Evolutionary conservation across 2,888 invertebrate genomes (phyloP).

Genomic region (Cancer borealis): DNA sequence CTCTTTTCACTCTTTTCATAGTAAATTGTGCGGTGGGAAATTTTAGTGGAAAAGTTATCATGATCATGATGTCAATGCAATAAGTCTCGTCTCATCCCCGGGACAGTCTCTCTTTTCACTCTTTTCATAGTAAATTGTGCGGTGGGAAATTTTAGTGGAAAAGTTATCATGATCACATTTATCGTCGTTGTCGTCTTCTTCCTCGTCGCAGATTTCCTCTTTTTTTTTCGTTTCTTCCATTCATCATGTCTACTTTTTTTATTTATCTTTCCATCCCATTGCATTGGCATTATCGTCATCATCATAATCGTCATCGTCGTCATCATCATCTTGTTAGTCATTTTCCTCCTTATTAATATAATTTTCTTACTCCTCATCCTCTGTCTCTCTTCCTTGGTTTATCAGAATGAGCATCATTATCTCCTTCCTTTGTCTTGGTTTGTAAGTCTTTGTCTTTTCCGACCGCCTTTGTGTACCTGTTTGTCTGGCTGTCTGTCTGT

Average conservation of each 20-base stretch:
- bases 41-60: not conserved
- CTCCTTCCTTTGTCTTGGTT: not conserved
- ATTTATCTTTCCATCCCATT: not conserved
- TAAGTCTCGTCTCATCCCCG: not conserved
- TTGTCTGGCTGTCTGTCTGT: not conserved
- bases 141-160: not conserved
- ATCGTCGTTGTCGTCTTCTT: not conserved
- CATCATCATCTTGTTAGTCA: not conserved
- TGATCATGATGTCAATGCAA: no score
- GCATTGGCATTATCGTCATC: not conserved
- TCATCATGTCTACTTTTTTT: no score
- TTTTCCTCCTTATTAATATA: not conserved
- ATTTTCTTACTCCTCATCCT: no score
- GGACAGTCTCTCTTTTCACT: slow-evolving; percentile 6
- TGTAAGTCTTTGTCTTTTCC: not conserved
- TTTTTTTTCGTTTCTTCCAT: not conserved
- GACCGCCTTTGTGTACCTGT: not conserved
- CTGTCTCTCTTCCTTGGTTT: not conserved
- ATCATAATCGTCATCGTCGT: not conserved
- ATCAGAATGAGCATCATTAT: not conserved
- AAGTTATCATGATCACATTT: not conserved
- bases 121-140: not conserved
- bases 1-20: not conserved
- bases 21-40: not conserved
- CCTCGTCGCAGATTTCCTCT: not conserved